A percentile compares a stretch with the other conserved stretches of the same genome.
Evolutionary conservation across 2,888 invertebrate species (phyloP).

Genomic region (Drosophila cognata): DNA sequence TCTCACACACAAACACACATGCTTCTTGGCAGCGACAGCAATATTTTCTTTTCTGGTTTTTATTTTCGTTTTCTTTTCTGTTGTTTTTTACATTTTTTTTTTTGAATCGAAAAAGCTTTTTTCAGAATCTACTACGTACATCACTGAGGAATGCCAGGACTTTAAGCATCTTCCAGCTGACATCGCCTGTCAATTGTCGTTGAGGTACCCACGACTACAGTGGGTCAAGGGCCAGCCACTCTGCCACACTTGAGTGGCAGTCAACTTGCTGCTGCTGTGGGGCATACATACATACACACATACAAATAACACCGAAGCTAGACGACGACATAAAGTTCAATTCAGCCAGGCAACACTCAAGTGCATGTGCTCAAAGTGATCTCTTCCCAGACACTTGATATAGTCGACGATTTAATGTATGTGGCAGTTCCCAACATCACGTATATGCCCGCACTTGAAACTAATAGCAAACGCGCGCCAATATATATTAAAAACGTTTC

Average conservation of each 20-base stretch:
- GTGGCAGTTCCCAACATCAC: constrained; percentile 4
- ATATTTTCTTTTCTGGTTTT: constrained; percentile 12
- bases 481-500: constrained; percentile 3
- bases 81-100: constrained; percentile 1
- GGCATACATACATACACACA: background rate
- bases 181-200: constrained; percentile 57
- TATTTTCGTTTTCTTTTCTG: constrained; percentile 15
- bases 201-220: constrained; percentile 38
- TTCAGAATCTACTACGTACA: constrained; percentile 46
- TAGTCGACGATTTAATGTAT: constrained; percentile 4
- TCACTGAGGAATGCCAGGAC: constrained; percentile 30
- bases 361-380: constrained; percentile 9
- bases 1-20: constrained; percentile 9
- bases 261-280: constrained; percentile 1
- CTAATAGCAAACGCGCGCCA: constrained; percentile 8
- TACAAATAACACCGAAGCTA: background rate
- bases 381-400: constrained; percentile 4
- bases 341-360: constrained; percentile 3
- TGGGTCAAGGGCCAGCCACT: constrained; percentile 47
- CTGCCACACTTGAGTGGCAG: constrained; percentile 24
- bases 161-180: constrained; percentile 58
- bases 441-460: constrained; percentile 5
- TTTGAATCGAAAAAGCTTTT: constrained; percentile 19
- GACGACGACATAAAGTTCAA: constrained; percentile 20
- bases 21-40: constrained; percentile 14